These are phyloP conservation scores for Salminus brasiliensis DNA, from an alignment of 2,113 vertebrate species.

Conservation along the genomic window DNA sequence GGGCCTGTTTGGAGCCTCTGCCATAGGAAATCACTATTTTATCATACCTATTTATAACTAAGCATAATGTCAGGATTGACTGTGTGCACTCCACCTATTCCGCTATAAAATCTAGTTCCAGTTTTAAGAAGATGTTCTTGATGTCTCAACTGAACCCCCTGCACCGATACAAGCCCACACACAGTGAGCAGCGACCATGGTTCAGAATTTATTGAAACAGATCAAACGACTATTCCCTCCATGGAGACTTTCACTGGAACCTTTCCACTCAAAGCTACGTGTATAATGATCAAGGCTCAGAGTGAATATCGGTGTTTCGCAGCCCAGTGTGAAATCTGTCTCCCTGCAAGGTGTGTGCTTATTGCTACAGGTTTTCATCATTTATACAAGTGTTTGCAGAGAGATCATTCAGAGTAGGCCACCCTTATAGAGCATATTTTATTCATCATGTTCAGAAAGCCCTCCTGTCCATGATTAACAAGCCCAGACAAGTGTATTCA, in stretches of 20 bases:
- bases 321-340: slow-evolving; percentile 12
- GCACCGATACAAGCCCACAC: neutral
- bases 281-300: neutral
- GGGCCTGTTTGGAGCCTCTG: neutral
- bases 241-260: neutral
- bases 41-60: neutral
- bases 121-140: neutral
- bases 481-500: neutral
- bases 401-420: neutral
- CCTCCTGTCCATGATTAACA: neutral
- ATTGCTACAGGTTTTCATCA: slow-evolving; percentile 13
- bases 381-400: neutral
- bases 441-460: slow-evolving; percentile 13
- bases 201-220: slow-evolving; percentile 11
- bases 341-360: neutral
- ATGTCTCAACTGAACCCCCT: neutral
- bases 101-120: neutral
- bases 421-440: neutral
- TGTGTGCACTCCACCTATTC: no score
- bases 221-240: neutral
- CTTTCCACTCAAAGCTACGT: neutral
- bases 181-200: neutral
- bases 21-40: neutral
- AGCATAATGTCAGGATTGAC: neutral
- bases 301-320: neutral